Evolutionary conservation across 2,888 invertebrate species (phyloP).

Genomic region (Arctia plantaginis): DNA sequence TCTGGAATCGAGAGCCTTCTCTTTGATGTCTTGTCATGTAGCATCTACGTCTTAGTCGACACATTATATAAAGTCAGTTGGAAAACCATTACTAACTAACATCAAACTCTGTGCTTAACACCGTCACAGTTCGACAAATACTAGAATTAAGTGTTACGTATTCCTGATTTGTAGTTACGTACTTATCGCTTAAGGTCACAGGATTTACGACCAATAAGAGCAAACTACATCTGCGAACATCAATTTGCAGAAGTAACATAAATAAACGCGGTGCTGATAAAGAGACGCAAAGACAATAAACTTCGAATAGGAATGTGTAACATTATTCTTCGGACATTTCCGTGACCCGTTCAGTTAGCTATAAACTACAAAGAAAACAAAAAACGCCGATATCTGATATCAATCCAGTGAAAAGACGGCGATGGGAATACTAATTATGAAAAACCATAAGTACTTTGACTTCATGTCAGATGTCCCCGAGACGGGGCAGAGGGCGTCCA

Average conservation of each 20-base stretch:
- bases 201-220: not conserved
- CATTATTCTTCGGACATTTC: slow-evolving; percentile 1
- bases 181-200: not conserved
- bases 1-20: too few species aligned
- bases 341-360: slow-evolving; percentile 2
- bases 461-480: too few species aligned
- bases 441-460: too few species aligned
- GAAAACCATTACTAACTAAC: too few species aligned
- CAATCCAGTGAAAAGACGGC: too few species aligned
- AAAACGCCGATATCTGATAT: not conserved
- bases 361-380: slow-evolving; percentile 11
- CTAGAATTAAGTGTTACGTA: not conserved
- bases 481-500: too few species aligned
- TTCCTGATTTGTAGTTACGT: not conserved
- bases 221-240: slow-evolving; percentile 7
- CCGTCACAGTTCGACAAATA: not conserved
- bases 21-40: too few species aligned
- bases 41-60: too few species aligned
- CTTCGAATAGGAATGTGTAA: slow-evolving; percentile 3
- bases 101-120: too few species aligned
- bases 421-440: not conserved
- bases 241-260: slow-evolving; percentile 7
- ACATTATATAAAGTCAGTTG: too few species aligned
- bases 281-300: slow-evolving; percentile 9
- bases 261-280: slow-evolving; percentile 10